Base-by-base conservation (phyloP, 2,797 vertebrate species). In the Acrossocheilus fasciatus region DNA sequence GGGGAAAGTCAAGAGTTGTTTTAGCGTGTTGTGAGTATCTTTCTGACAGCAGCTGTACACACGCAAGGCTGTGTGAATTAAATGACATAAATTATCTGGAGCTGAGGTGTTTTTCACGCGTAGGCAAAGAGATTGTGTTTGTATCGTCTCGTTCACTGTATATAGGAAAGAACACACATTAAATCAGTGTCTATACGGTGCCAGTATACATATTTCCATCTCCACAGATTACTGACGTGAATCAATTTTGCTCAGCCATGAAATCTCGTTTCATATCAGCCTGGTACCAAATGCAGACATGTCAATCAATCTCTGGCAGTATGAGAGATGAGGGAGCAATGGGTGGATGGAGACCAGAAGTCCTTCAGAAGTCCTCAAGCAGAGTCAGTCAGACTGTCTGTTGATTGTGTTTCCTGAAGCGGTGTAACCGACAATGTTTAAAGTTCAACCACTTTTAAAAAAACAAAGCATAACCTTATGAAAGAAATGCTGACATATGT, bases 301-400 rank as follows among this genome's bases (percentile, higher is more conserved):
- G 69, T 68, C 82, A 57, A 47, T 87, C 82, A 84, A 72, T 87
- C 81, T 78, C 70, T 75, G 59, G 26, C 43, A 34, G 57, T 20
- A 26, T 74, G 75, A 87, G 34, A 10, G 54, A 87, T 72, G 75
- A 41, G 74, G 23, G 68, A 75, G 57, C 50, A 41, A 68, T 45
- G 6, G 47, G 11, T 52, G 50, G 20, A 68, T 43, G 36, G 18
- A 54, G 64, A 39, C 26, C 18, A 62, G 39, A 43, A 81, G 59
- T 68, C 54, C 41, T 62, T 62, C 54, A 62, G 26, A 62, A 23
- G 12, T 34, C 26, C 54, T 62, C 64, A 30, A 83, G 3, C 34
- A 73, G 54, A 74, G 54, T 75, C 41, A 39, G 43, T 74, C 54
- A 83, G 75, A 83, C 39, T 18, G 57, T 52, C 36, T 23, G 47